Evolutionary conservation across 2,797 vertebrate genomes (phyloP).

Genomic region (Capromys pilorides): DNA sequence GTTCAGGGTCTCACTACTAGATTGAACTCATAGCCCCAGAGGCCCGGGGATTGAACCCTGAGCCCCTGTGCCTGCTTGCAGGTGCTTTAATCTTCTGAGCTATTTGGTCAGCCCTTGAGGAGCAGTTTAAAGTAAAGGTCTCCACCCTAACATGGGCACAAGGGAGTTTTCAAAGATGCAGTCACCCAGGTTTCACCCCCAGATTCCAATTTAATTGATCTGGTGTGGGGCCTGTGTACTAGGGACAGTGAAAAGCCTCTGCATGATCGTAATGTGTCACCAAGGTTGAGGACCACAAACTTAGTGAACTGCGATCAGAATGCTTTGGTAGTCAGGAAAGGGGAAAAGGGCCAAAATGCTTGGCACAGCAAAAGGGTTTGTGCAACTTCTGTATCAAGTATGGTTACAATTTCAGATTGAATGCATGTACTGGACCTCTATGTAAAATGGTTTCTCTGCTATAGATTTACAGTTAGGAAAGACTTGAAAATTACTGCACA

Average conservation of each 20-base stretch:
- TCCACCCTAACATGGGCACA: not conserved
- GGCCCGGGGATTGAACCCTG: too few species aligned
- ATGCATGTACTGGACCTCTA: not conserved
- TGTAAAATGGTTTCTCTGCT: slow-evolving; percentile 6
- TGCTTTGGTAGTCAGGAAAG: not conserved
- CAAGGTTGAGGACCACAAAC: not conserved
- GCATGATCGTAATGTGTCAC: not conserved
- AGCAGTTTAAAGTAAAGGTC: not conserved
- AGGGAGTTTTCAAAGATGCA: not conserved
- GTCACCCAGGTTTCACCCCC: not conserved
- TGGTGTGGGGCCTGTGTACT: not conserved
- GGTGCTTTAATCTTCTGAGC: too few species aligned
- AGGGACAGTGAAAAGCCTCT: not conserved
- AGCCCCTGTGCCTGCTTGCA: too few species aligned
- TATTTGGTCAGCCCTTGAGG: not conserved
- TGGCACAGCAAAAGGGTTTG: not conserved
- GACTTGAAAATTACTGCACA: not conserved
- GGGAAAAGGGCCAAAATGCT: not conserved
- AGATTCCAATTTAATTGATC: not conserved
- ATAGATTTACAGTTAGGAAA: slow-evolving; percentile 35
- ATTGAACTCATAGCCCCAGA: too few species aligned
- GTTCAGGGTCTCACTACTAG: too few species aligned
- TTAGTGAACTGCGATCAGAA: not conserved
- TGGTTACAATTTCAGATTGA: not conserved
- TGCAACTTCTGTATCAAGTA: not conserved